Evolutionary conservation across 2,888 invertebrate genomes (phyloP).

Genomic region (Nezara viridula): DNA sequence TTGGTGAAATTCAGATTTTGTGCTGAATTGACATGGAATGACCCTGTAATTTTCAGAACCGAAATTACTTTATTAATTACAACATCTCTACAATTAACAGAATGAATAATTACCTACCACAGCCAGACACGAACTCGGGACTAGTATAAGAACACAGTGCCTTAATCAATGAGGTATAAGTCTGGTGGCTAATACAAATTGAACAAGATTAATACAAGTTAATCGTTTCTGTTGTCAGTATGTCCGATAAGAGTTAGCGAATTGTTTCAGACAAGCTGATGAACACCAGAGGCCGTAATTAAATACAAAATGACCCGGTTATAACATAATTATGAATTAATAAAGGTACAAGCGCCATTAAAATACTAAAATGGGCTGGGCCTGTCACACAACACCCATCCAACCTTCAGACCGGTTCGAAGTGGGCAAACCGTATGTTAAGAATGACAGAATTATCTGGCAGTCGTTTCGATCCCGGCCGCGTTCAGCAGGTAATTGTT

Average conservation of each 20-base stretch:
- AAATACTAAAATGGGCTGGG: background rate
- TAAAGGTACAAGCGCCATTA: background rate
- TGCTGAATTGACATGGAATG: too few relatives aligned
- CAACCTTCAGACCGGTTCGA: background rate
- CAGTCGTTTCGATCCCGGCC: background rate
- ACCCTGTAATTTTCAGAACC: too few relatives aligned
- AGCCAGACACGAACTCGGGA: too few relatives aligned
- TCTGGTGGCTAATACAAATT: too few relatives aligned
- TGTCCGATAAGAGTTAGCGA: background rate
- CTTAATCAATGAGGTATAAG: too few relatives aligned
- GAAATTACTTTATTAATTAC: too few relatives aligned
- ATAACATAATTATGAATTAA: slow-evolving; percentile 1
- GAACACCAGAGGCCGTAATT: background rate
- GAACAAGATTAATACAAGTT: background rate
- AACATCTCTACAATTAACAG: too few relatives aligned
- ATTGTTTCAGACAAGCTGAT: background rate
- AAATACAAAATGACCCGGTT: background rate
- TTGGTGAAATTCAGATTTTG: too few relatives aligned
- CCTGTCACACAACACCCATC: background rate
- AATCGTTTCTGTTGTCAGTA: background rate
- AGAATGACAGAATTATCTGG: background rate
- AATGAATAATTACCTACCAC: too few relatives aligned
- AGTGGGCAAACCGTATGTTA: background rate
- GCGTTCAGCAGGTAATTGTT: background rate
- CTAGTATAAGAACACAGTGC: too few relatives aligned